Evolutionary conservation across 1,140 invertebrate genomes (phyloP).

Genomic region (Cyclargus thomasi): DNA sequence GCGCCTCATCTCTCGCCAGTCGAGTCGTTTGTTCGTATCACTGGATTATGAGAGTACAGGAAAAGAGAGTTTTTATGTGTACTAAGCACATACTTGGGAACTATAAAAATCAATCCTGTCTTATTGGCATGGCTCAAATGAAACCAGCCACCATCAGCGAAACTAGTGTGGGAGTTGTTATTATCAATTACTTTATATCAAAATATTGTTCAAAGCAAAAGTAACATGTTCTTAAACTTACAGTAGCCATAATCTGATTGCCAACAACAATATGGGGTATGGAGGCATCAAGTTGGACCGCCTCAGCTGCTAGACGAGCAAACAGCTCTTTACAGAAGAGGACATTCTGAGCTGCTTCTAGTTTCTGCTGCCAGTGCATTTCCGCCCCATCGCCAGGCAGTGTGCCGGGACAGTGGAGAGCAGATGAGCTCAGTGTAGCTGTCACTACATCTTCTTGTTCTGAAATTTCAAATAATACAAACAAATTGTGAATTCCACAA

Average conservation of each 20-base stretch:
- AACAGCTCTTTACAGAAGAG: conserved; percentile 98
- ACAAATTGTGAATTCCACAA: no score
- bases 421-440: conserved; percentile 84
- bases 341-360: conserved; percentile 97
- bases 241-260: conserved; percentile 96
- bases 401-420: conserved; percentile 78
- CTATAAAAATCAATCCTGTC: no score
- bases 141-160: no score
- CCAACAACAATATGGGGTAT: conserved; percentile 98
- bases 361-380: conserved; percentile 94
- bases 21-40: no score
- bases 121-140: no score
- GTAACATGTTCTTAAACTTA: conserved; percentile 60
- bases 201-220: no score
- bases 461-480: conserved; percentile 35
- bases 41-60: no score
- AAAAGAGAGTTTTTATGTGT: no score
- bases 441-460: conserved; percentile 90
- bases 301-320: conserved; percentile 94
- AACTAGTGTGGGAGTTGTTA: no score
- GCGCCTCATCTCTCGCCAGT: no score
- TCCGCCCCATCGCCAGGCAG: conserved; percentile 83
- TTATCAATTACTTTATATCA: no score
- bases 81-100: no score
- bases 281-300: conserved; percentile 92